A percentile compares a stretch with the other conserved stretches of the same genome.
Conservation (phyloP, 2,888 invertebrate genomes). For the Cyaniris semiargus region DNA sequence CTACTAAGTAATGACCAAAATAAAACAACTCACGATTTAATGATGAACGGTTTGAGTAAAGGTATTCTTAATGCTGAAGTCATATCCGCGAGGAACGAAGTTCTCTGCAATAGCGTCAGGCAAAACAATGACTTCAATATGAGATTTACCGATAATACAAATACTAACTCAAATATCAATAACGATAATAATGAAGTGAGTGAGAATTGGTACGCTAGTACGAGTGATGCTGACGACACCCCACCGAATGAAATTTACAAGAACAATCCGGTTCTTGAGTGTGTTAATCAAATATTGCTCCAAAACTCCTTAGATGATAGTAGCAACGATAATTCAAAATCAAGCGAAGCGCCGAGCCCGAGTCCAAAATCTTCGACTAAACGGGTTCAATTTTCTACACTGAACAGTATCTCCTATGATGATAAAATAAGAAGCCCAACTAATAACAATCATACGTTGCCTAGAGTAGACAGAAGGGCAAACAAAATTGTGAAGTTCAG, state of each 20-base stretch:
- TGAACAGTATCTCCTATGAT: conserved; percentile 81
- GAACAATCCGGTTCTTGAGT: conserved; percentile 92
- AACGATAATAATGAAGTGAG: conserved; percentile 70
- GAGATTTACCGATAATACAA: conserved; percentile 63
- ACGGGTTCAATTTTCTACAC: conserved; percentile 83
- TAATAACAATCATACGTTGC: conserved; percentile 61
- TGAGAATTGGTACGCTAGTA: conserved; percentile 90
- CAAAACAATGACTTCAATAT: conserved; percentile 55
- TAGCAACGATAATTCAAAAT: conserved; percentile 73
- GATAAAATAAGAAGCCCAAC: conserved; percentile 64
- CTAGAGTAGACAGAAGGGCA: conserved; percentile 69
- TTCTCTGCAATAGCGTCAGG: conserved; percentile 65
- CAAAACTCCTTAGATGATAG: conserved; percentile 85
- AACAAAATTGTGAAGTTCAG: conserved; percentile 78
- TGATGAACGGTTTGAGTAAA: conserved; percentile 56
- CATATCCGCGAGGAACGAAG: conserved; percentile 70
- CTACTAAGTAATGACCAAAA: conserved; percentile 58
- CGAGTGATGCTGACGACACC: conserved; percentile 88
- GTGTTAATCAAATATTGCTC: conserved; percentile 91
- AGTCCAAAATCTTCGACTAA: conserved; percentile 77
- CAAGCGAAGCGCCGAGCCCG: conserved; percentile 72
- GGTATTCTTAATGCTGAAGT: conserved; percentile 60
- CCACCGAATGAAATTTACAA: conserved; percentile 85
- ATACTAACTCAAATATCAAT: conserved; percentile 55
- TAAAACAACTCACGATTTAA: conserved; percentile 66